Base-by-base conservation (phyloP, 2,113 vertebrate genomes). In the Noturus placidus region DNA sequence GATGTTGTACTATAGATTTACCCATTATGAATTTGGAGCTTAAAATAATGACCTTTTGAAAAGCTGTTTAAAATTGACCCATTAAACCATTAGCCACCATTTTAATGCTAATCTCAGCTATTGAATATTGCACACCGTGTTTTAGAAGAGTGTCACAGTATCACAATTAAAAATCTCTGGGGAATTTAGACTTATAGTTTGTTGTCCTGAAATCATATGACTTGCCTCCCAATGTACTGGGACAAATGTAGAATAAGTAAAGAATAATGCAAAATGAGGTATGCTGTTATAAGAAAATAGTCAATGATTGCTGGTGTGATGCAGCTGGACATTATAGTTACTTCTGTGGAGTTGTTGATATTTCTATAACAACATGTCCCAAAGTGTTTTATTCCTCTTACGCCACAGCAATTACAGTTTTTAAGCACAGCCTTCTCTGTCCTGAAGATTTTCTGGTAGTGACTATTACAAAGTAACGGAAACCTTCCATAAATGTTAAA, bases 1-100 rank as follows among this genome's bases (percentile, higher is more conserved):
- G 88, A 91, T 86, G 91, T 38, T 83, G 89, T 82, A 86, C 84
- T 89, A 87, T 88, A 92, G 91, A 93, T 88, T 91, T 91, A 91
- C 54, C 90, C 78, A 92, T 93, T 92, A 91, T 85, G 79, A 82
- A 33, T 82, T 14, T 20, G 15, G 33, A 61, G 30, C 56, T 82
- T 61, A 82, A 82, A 81, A 82, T 82, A 82, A 82, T 82, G 56
- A 20, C 79, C 79, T 61, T 57, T 61, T 90, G 83, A 89, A 80
- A 91, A 82, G 76, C 85, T 82, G 84, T 93, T 83, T 88, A 67
- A 50, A 42, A 54, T 84, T 17, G 67, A 82, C 57, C 56, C 22
- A 82, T 42, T 25, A 82, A 61, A 61, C 56, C 11, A 38, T 82
- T 82, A 59, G 56, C 20, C 13, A 61, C 20, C 22, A 42, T 82